phyloP scores from a whole-genome alignment of 2,888 invertebrate genomes.

The Drosophila longiperda region DNA sequence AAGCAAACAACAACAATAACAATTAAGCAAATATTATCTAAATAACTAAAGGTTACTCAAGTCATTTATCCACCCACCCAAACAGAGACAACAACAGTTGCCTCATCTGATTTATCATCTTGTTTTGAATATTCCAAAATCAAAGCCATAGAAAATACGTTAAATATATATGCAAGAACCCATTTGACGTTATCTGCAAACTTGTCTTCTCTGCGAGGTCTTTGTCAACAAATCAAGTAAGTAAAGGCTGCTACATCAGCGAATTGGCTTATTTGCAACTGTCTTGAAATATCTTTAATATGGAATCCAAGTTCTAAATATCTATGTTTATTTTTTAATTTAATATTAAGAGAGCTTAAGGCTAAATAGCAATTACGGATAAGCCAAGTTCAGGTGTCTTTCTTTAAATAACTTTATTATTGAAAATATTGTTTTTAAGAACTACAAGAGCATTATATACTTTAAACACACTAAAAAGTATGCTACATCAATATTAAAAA shows the following conservation, averaged over 20 bases:
- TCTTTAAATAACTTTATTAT: not conserved
- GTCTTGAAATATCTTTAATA: not conserved
- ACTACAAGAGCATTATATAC: not conserved
- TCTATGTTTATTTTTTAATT: not conserved
- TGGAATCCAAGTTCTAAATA: not conserved
- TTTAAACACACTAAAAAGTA: slow-evolving; percentile 31
- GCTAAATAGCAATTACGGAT: not conserved
- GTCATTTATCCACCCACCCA: not conserved
- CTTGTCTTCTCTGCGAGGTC: not conserved
- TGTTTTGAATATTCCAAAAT: not conserved
- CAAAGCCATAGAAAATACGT: not conserved
- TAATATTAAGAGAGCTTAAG: too few relatives aligned
- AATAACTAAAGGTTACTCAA: slow-evolving; percentile 59
- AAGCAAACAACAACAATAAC: slow-evolving; percentile 33
- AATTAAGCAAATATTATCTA: slow-evolving; percentile 47
- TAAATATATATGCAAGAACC: not conserved
- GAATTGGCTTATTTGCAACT: not conserved
- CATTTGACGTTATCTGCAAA: not conserved
- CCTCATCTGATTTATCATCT: not conserved
- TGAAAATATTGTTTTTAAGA: not conserved
- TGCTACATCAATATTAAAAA: slow-evolving; percentile 14
- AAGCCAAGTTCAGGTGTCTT: not conserved
- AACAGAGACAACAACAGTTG: not conserved
- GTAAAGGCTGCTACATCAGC: not conserved
- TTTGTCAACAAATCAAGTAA: not conserved